A percentile compares a stretch with the other conserved stretches of the same genome.
These are phyloP conservation scores for Pristiophorus japonicus DNA, from an alignment of 2,113 vertebrate genomes.

Conservation along the genomic window DNA sequence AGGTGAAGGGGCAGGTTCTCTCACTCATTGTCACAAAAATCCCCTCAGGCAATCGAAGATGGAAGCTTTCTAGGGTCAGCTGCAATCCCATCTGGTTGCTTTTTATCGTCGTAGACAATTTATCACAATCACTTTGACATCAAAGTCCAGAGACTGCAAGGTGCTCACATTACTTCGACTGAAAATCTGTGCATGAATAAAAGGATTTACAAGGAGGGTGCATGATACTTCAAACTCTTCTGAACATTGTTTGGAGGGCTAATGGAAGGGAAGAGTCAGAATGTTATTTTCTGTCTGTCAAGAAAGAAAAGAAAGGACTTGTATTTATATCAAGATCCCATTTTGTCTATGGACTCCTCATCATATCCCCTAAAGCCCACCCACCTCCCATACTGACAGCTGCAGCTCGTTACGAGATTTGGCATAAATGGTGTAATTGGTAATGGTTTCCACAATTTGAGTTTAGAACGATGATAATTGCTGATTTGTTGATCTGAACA, in stretches of 20 bases:
- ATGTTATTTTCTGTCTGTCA: neutral
- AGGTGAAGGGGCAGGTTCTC: neutral
- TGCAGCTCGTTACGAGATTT: neutral
- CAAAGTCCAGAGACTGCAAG: slow-evolving; percentile 5
- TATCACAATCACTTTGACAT: slow-evolving; percentile 28
- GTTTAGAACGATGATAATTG: neutral
- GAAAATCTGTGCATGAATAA: neutral
- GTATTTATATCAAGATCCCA: neutral
- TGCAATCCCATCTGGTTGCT: neutral
- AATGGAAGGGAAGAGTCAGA: neutral
- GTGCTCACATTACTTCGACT: neutral
- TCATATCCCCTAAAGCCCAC: too few species aligned
- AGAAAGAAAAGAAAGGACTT: neutral
- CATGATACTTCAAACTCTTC: neutral
- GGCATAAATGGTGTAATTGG: neutral
- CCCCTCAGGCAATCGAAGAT: neutral
- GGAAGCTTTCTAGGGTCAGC: neutral
- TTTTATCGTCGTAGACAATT: slow-evolving; percentile 13
- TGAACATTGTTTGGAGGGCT: neutral
- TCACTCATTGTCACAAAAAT: neutral
- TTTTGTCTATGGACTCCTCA: neutral
- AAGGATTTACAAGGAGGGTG: neutral
- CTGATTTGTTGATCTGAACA: neutral
- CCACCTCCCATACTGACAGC: neutral
- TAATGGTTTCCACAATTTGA: neutral